Base-by-base conservation (phyloP, 64 coral and sea anemone genomes). In the Stichodactyla helianthus region DNA sequence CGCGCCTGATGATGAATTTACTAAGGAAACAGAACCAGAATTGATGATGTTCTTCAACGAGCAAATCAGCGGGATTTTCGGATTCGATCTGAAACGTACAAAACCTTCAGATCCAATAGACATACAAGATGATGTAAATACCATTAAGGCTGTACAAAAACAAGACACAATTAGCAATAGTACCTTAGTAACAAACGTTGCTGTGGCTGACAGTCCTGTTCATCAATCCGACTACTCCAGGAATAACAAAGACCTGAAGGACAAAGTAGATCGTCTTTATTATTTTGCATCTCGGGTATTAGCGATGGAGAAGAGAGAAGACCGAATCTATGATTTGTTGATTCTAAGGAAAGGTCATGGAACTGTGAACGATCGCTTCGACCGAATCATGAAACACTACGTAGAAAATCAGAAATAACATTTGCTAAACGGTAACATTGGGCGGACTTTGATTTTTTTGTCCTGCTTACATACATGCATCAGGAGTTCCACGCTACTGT, bases 21-120 rank as follows among this genome's bases (percentile, higher is more conserved):
- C 74, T 53, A 44, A 74, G 7, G 70, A 85, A 70, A 86, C 89
- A 6, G 84, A 91, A 10, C 89, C 89, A 50, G 84, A 91, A 79
- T 53, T 91, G 7, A 52, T 86, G 22, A 59, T 78, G 56, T 86
- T 86, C 44, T 55, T 91, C 28, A 68, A 81, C 19, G 59, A 86
- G 50, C 16, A 60, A 53, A 10, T 91, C 11, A 59, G 51, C 28
- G 35, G 6, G 5, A 27, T 91, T 7, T 86, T 91, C 7, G 89
- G 89, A 1, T 58, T 91, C 20, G 58, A 86, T 55, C 7, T 86
- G 52, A 63, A n/a, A 44, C 61, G 74, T 71, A 86, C 6, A 71
- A 27, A 8, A 31, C 10, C 53, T 89, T 64, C 20, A 82, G 87
- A 25, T 55, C 59, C 26, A 59, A 23, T 13, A 27, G 68, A 74